Base-by-base conservation (phyloP, 1,140 invertebrate species). In the Pararge aegeria region DNA sequence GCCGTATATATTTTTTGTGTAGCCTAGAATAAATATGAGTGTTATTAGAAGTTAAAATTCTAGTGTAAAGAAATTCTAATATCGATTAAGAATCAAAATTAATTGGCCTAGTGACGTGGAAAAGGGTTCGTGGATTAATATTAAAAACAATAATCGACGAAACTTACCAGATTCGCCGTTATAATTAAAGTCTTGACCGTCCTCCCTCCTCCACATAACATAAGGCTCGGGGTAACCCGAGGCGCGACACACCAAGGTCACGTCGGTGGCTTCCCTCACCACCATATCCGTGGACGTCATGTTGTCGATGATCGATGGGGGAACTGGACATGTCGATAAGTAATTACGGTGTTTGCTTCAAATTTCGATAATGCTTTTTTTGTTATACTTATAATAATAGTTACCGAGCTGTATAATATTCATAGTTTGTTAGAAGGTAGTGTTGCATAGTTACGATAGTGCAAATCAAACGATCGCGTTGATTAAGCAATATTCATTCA, bases 271-370 rank as follows among this genome's bases (percentile, higher is more conserved):
- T 90, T 98, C 97, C 27, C 96, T 91, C 1, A 97, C 96, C 29
- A 97, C 95, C 91, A 97, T 94, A 78, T 98, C 96, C 16, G 94
- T 94, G 71, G 95, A 96, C 42, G 96, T 96, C 89, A 97, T 95
- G 71, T 94, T 94, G 78, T 96, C 94, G 58, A 96, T 93, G 73
- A 97, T 97, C 82, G 93, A 93, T 55, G 97, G 97, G 16, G 96
- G 96, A 70, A 97, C 97, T 96, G 70, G 37, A 55, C 46, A 66
- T 30, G 46, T 50, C 37, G 44, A 52, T 55, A 55, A 62, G 54
- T 56, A 62, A 62, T 62, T 61, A 61, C 57, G 51, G 5, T 46
- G 18, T 29, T 49, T 15, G 46, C 46, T 49, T 29, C 21, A 15
- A 20, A 27, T 46, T 34, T 20, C 42, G 20, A 46, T 46, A 20